Base-by-base conservation (phyloP, 2,888 invertebrate genomes). In the Synergus gifuensis region DNA sequence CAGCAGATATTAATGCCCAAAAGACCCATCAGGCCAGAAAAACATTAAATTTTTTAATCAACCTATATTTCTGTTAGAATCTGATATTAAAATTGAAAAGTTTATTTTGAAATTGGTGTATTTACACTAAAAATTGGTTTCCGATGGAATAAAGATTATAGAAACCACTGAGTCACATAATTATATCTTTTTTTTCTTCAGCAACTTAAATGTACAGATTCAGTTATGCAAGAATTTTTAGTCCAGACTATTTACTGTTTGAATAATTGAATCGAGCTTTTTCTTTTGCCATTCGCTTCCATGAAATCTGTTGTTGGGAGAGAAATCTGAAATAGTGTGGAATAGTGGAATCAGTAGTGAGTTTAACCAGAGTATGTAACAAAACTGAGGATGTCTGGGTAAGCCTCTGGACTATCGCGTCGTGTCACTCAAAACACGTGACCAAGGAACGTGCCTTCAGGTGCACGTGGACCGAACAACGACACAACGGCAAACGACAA, bases 371-470 rank as follows among this genome's bases (percentile, higher is more conserved):
- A 5, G 46, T n/a, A 40, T 40, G 42, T 66, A n/a, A 18, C 14
- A 22, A 22, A 12, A 28, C 28, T 22, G 49, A 22, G 49, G 69
- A 49, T 69, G 49, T 49, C 11, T 69, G 46, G n/a, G 8, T 22
- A 36, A 69, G 28, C 16, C 28, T 49, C 28, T n/a, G 46, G 22
- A 46, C 22, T 16, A 28, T 69, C 46, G 69, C n/a, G n/a, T 36
- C 49, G 14, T 73, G 49, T 54, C 22, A 73, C 16, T 4, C 16
- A n/a, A 73, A 73, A 83, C 89, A 88, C 91, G 92, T 92, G 92
- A 91, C 88, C 85, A 80, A 81, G 86, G 85, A 92, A 91, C 92
- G 92, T 92, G 92, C 91, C 89, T 84, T 79, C 83, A 81, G 85
- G 83, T 86, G 90, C 91, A 92, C 92, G 92, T 92, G 91, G 90